These are phyloP conservation scores for Leptinotarsa lineolata DNA, from an alignment of 1,140 invertebrate species.

Conservation along the genomic window DNA sequence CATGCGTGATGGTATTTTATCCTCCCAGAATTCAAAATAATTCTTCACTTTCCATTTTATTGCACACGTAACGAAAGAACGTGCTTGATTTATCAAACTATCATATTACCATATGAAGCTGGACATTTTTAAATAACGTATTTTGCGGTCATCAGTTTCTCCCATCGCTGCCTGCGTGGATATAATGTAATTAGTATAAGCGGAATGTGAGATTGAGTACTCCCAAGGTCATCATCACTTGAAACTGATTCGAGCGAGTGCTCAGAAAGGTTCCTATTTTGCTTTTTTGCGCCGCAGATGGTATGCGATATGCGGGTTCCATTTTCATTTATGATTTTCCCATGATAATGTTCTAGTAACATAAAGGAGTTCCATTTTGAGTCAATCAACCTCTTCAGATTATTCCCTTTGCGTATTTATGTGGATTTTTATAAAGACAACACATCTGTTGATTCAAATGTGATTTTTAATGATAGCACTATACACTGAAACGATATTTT, in stretches of 20 bases:
- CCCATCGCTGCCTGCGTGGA: not conserved
- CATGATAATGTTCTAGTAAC: too few relatives aligned
- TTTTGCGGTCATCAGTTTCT: not conserved
- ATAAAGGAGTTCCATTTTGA: too few relatives aligned
- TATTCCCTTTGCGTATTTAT: too few relatives aligned
- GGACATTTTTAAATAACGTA: not conserved
- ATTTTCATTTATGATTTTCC: too few relatives aligned
- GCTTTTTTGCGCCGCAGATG: too few relatives aligned
- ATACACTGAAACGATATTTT: too few relatives aligned
- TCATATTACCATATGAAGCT: not conserved
- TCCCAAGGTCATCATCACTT: not conserved
- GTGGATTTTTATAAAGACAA: too few relatives aligned
- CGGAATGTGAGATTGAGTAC: not conserved
- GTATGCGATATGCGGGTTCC: too few relatives aligned
- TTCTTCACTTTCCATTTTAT: constrained; percentile 8
- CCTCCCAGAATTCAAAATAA: not conserved
- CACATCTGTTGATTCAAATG: too few relatives aligned
- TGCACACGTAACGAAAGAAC: not conserved
- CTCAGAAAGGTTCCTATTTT: not conserved
- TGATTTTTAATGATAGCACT: too few relatives aligned
- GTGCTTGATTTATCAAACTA: constrained; percentile 5
- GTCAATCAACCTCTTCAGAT: too few relatives aligned
- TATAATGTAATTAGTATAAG: not conserved
- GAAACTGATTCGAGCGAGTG: not conserved
- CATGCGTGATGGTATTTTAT: not conserved